Evolutionary conservation across 2,888 invertebrate genomes (phyloP).

Genomic region (Cephus pulcher): DNA sequence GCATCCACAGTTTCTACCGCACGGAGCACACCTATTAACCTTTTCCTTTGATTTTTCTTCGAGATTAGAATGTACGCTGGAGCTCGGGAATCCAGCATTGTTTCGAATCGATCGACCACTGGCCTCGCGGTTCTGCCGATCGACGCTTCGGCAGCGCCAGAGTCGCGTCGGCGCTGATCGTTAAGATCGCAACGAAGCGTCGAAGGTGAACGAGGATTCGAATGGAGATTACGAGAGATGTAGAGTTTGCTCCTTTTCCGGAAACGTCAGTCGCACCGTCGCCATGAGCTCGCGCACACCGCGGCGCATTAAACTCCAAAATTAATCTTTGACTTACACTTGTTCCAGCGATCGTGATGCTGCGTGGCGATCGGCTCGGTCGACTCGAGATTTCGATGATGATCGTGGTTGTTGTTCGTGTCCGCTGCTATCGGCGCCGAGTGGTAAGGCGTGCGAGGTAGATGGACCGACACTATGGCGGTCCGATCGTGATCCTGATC

Average conservation of each 20-base stretch:
- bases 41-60: neutral
- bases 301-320: no score
- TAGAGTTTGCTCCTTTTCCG: no score
- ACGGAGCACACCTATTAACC: conserved; percentile 5
- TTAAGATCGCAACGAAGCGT: neutral
- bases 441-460: conserved; percentile 3
- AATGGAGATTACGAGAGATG: no score
- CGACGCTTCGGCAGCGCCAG: no score
- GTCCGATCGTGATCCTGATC: conserved; percentile 5
- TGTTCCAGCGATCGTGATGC: conserved; percentile 57
- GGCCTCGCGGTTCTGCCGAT: conserved; percentile 27
- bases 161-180: no score
- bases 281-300: neutral
- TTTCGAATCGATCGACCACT: conserved; percentile 2
- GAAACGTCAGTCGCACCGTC: no score
- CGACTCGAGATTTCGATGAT: conserved; percentile 58
- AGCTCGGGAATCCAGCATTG: neutral
- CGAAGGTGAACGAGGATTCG: no score
- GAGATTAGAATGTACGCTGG: conserved; percentile 3
- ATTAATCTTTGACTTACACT: conserved; percentile 55
- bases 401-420: conserved; percentile 62
- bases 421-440: conserved; percentile 44
- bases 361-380: conserved; percentile 41
- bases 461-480: conserved; percentile 1
- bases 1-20: neutral